Evolutionary conservation across 2,888 invertebrate species (phyloP).

Genomic region (Tetragonisca angustula): DNA sequence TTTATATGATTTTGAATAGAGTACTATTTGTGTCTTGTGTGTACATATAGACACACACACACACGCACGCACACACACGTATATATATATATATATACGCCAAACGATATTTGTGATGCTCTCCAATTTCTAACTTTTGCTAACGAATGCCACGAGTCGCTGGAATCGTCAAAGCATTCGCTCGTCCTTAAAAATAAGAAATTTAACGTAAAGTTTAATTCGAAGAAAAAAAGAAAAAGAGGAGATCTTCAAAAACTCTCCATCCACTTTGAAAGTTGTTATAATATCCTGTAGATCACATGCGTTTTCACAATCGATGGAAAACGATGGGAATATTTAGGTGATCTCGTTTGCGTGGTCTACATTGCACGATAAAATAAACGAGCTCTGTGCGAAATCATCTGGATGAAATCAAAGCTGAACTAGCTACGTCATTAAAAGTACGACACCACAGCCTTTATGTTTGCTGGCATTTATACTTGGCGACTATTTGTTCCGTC

Average conservation of each 20-base stretch:
- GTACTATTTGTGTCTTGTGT: neutral
- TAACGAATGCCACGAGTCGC: neutral
- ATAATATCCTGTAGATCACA: neutral
- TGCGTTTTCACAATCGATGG: neutral
- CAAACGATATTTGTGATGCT: neutral
- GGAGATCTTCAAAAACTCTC: neutral
- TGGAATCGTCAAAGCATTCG: neutral
- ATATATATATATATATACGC: neutral
- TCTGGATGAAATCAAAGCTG: neutral
- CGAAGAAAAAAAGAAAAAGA: neutral
- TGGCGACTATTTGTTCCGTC: slow-evolving; percentile 6
- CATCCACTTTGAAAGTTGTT: neutral
- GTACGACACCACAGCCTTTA: neutral
- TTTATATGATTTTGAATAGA: slow-evolving; percentile 1
- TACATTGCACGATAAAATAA: neutral
- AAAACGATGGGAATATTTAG: neutral
- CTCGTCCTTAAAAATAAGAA: neutral
- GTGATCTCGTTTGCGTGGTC: neutral
- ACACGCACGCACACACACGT: accelerated
- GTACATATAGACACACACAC: neutral
- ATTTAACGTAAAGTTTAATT: neutral
- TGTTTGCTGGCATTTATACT: neutral
- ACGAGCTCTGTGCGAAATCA: neutral
- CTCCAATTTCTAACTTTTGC: neutral
- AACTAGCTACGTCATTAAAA: neutral